A percentile compares a stretch with the other conserved stretches of the same genome.
phyloP scores from a whole-genome alignment of 2,888 invertebrate genomes.

The Halictus ligatus region DNA sequence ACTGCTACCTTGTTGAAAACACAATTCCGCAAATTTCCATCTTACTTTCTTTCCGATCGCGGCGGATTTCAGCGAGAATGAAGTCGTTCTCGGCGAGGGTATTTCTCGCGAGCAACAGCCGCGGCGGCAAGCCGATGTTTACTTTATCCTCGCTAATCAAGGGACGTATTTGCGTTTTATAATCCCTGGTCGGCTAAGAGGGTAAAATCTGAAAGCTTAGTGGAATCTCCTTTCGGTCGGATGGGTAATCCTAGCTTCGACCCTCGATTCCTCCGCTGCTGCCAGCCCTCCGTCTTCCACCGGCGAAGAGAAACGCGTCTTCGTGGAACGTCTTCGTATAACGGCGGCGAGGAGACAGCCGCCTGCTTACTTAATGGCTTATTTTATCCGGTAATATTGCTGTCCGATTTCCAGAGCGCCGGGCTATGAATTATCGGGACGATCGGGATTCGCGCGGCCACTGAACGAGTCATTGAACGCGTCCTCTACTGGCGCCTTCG shows the following conservation, averaged over 20 bases:
- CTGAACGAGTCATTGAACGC: conserved; percentile 35
- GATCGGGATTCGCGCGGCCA: conserved; percentile 31
- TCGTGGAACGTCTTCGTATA: conserved; percentile 72
- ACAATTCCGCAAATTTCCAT: not conserved
- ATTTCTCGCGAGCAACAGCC: conserved; percentile 68
- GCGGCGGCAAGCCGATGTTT: conserved; percentile 78
- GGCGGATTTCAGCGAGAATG: conserved; percentile 2
- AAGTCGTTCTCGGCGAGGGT: conserved; percentile 47
- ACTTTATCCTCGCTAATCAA: conserved; percentile 83
- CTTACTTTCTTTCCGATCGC: not conserved
- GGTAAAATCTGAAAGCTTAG: conserved; percentile 84
- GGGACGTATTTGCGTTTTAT: conserved; percentile 84
- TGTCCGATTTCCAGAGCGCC: conserved; percentile 70
- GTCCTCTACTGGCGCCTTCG: not conserved
- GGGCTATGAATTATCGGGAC: conserved; percentile 62
- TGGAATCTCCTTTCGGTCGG: conserved; percentile 81
- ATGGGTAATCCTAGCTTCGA: conserved; percentile 76
- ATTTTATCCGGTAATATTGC: conserved; percentile 81
- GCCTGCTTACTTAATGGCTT: conserved; percentile 81
- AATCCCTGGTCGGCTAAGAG: conserved; percentile 82
- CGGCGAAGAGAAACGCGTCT: conserved; percentile 66
- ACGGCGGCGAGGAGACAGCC: conserved; percentile 63
- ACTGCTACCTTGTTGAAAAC: not conserved
- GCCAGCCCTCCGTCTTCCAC: conserved; percentile 58
- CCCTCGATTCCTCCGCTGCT: conserved; percentile 62